Base-by-base conservation (phyloP, 2,888 invertebrate genomes). In the Ennomos erosarius region DNA sequence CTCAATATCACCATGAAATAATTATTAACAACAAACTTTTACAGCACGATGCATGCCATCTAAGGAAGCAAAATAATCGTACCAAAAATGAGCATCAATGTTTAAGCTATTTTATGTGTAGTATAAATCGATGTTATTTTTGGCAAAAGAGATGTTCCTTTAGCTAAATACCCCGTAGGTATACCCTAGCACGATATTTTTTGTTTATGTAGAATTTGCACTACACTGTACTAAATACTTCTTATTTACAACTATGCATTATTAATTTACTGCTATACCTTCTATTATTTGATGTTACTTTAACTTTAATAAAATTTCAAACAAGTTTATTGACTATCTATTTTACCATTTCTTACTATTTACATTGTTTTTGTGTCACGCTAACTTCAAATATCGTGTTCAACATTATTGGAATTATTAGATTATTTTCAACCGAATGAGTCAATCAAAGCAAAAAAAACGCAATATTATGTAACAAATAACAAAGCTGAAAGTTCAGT, bases 21-120 rank as follows among this genome's bases (percentile, higher is more conserved):
- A 42, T 36, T 39, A 51, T 51, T 54, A 55, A 47, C 26, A 36
- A 52, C 51, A 44, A 39, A 49, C 43, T 26, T 38, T 64, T 49
- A 59, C 56, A 71, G 86, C 87, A 86, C 84, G 80, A 69, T 80
- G 85, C 84, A 84, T 85, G 86, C 71, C 75, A 66, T 62, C 62
- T 62, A 59, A 53, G 13, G 38, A 58, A 57, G 52, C 47, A 43
- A 52, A 48, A 11, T n/a, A 1, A 4, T n/a, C 42, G 42, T 16
- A 35, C 39, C 49, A 50, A 37, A 45, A 56, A 50, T 39, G 26
- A 26, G n/a, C 45, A 56, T 45, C 47, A 39, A 37, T n/a, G 10
- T 44, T 36, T 39, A n/a, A 13, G 37, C 39, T 46, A 16, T 4
- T 49, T 38, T 38, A 34, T 35, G 39, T 13, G 40, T 42, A 42